Evolutionary conservation across 2,888 invertebrate genomes (phyloP).

Genomic region (Zootermopsis nevadensis): DNA sequence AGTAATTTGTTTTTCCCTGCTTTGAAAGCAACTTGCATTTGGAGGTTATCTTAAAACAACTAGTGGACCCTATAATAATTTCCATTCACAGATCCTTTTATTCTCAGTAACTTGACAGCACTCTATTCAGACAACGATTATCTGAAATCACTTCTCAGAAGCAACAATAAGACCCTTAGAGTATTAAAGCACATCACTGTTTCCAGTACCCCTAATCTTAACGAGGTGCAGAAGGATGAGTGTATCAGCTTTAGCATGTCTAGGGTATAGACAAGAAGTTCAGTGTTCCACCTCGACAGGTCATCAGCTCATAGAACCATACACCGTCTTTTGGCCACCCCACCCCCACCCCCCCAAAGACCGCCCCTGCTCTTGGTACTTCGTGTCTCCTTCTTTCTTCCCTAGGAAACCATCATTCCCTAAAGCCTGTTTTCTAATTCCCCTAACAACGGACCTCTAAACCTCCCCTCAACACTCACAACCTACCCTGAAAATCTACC

Average conservation of each 20-base stretch:
- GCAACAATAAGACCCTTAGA: background rate
- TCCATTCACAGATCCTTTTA: background rate
- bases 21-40: background rate
- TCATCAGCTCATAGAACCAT: background rate
- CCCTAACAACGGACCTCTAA: constrained; percentile 41
- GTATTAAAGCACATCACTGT: background rate
- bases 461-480: constrained; percentile 14
- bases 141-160: background rate
- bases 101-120: background rate
- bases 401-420: constrained; percentile 16
- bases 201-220: background rate
- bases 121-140: background rate
- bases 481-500: constrained; percentile 27
- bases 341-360: background rate
- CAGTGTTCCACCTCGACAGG: background rate
- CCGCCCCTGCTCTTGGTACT: background rate
- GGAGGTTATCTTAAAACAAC: background rate
- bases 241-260: background rate
- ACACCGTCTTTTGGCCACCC: background rate
- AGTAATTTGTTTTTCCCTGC: background rate
- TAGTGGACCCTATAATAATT: too few relatives aligned
- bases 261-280: background rate
- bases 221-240: background rate
- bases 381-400: background rate
- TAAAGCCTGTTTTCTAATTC: constrained; percentile 49